Percentiles rank a stretch among this genome's conserved stretches.
Evolutionary conservation across 2,888 invertebrate species (phyloP).

Genomic region (Heterodera filipjevi): DNA sequence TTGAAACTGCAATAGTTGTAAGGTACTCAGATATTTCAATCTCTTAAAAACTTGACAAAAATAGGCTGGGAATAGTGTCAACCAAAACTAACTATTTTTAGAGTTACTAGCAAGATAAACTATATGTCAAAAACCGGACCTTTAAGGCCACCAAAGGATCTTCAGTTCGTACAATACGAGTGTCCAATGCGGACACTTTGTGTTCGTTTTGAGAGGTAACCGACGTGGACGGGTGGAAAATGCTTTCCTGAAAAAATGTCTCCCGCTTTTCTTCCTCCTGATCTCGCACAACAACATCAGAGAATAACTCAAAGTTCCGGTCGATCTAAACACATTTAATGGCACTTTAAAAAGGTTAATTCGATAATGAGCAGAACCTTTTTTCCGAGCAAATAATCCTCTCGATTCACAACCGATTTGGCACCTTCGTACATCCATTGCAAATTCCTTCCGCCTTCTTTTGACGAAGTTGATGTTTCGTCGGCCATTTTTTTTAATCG

Average conservation of each 20-base stretch:
- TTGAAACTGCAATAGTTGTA: too few species aligned
- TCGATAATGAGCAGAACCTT: slow-evolving; percentile 38
- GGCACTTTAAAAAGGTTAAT: slow-evolving; percentile 3
- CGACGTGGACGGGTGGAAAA: not conserved
- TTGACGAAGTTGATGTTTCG: not conserved
- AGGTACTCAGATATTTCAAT: too few species aligned
- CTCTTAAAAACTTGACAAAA: too few species aligned
- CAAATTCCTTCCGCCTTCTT: not conserved
- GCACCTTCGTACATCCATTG: slow-evolving; percentile 62
- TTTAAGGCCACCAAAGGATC: slow-evolving; percentile 60
- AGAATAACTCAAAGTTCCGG: slow-evolving; percentile 61
- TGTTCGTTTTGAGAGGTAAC: not conserved
- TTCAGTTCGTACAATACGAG: slow-evolving; percentile 51
- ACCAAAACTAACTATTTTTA: too few species aligned
- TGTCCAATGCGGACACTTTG: slow-evolving; percentile 43
- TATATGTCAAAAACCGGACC: slow-evolving; percentile 39
- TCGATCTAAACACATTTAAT: slow-evolving; percentile 48
- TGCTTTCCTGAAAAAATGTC: slow-evolving; percentile 31
- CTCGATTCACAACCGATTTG: slow-evolving; percentile 56
- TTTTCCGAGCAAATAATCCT: slow-evolving; percentile 61
- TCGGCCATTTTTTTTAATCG: not conserved
- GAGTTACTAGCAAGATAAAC: not conserved
- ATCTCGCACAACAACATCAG: slow-evolving; percentile 55
- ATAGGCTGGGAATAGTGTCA: too few species aligned
- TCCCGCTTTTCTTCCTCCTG: slow-evolving; percentile 44